Evolutionary conservation across 1,140 invertebrate species (phyloP), one percentile per base, ranked within the genome.

Genomic region (Brachystomella parvula): DNA sequence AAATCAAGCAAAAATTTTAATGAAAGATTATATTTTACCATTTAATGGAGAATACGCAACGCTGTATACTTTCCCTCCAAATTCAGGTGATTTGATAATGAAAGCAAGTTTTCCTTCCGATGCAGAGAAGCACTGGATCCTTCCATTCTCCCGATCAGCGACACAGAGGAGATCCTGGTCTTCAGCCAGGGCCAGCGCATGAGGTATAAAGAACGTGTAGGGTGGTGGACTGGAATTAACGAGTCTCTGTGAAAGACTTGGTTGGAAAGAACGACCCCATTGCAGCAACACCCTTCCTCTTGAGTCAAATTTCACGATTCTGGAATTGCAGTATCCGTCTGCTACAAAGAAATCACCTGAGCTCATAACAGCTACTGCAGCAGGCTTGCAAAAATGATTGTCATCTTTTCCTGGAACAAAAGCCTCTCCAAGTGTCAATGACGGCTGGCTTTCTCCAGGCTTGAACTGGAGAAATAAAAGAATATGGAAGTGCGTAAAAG

Each of bases 271-370:
- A 28, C 72, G 47, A 21, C 70, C 73, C 61, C 69, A 71, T 59
- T 72, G 61, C 33, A 85, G 75, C 69, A 89, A 82, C 71, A 81
- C 81, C 44, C 82, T 79, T 2, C 93, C 93, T n/a, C 83, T 78
- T 6, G 82, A 78, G 17, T 86, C 81, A 75, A 87, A 96, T 76
- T 95, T 94, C 29, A 97, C 80, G 30, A 98, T 85, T 69, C 94
- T 82, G 1, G 87, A 85, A 79, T 97, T 97, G 76, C 94, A 98
- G 76, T 98, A 98, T 15, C 91, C 90, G 80, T 98, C 95, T 15
- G 92, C 86, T 0, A 98, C 89, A 77, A 92, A 98, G 77, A 98
- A 93, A 64, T 92, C 86, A 0, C 91, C 93, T 73, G 85, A 86
- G 12, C 74, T 78, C 26, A 89, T 78, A 9, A 92, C 89, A 30